Evolutionary conservation across 2,797 vertebrate genomes (phyloP).

Genomic region (Heterohyrax brucei): DNA sequence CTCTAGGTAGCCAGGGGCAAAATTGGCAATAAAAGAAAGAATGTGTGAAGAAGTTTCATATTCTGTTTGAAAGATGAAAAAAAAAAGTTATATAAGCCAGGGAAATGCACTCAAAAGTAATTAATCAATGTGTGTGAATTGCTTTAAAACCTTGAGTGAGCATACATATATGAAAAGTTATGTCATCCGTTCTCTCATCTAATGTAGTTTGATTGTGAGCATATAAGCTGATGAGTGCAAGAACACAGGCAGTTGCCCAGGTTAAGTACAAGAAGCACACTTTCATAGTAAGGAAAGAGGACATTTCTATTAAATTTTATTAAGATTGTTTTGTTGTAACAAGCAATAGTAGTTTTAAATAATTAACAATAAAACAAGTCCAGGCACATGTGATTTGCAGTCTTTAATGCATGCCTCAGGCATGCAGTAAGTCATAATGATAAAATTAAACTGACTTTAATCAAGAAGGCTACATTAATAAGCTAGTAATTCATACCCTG

Average conservation of each 20-base stretch:
- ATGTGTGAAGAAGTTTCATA: slow-evolving; percentile 70
- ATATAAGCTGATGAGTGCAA: neutral
- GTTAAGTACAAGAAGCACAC: slow-evolving; percentile 66
- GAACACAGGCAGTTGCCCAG: neutral
- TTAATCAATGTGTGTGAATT: slow-evolving; percentile 77
- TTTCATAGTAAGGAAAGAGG: slow-evolving; percentile 83
- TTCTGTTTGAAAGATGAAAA: slow-evolving; percentile 69
- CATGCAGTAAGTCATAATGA: slow-evolving; percentile 82
- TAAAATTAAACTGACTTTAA: slow-evolving; percentile 88
- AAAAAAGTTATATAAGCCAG: slow-evolving; percentile 53
- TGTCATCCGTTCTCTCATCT: slow-evolving; percentile 53
- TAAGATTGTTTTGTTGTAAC: slow-evolving; percentile 82
- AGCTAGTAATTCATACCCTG: slow-evolving; percentile 76
- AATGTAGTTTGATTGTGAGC: neutral
- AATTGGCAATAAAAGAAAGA: neutral
- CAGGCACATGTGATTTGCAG: slow-evolving; percentile 77
- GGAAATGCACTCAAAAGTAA: slow-evolving; percentile 61
- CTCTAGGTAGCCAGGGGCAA: slow-evolving; percentile 44
- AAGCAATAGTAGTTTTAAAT: slow-evolving; percentile 86
- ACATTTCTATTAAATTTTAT: slow-evolving; percentile 84
- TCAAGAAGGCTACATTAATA: slow-evolving; percentile 86
- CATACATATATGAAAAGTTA: slow-evolving; percentile 20
- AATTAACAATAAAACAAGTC: slow-evolving; percentile 84
- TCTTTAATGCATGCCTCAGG: slow-evolving; percentile 86
- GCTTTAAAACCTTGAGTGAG: slow-evolving; percentile 61